phyloP scores from a whole-genome alignment of 1,140 invertebrate species.

The Sycophila sp. region DNA sequence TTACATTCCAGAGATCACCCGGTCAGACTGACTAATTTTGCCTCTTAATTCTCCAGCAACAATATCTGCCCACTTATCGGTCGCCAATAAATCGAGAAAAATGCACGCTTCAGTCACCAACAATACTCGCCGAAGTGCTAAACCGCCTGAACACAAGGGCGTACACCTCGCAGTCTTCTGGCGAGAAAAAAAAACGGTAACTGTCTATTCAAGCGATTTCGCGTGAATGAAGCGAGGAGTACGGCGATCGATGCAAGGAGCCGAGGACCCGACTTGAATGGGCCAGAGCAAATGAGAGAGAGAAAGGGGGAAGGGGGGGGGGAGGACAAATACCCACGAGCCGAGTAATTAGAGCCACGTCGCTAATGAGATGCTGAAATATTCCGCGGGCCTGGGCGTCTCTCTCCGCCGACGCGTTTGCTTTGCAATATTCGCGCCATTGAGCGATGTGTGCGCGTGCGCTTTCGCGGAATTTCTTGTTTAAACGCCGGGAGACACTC shows the following conservation, averaged over 20 bases:
- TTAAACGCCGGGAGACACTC: not conserved
- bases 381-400: conserved; percentile 40
- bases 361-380: conserved; percentile 56
- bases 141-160: not conserved
- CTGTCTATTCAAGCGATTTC: conserved; percentile 20
- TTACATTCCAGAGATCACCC: no score
- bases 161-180: not conserved
- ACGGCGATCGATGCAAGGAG: not conserved
- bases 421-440: conserved; percentile 25
- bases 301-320: not conserved
- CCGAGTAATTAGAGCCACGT: conserved; percentile 49
- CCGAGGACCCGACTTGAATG: not conserved
- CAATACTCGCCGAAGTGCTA: no score
- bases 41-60: no score
- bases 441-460: not conserved
- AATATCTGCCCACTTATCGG: no score
- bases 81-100: no score
- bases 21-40: no score
- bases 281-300: not conserved
- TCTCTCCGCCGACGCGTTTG: conserved; percentile 38
- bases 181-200: conserved; percentile 22
- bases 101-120: no score
- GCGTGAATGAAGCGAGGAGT: not conserved
- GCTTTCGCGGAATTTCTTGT: conserved; percentile 38
- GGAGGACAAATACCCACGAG: not conserved